Base-by-base conservation (phyloP, 2,797 vertebrate species). In the Esox masquinongy region DNA sequence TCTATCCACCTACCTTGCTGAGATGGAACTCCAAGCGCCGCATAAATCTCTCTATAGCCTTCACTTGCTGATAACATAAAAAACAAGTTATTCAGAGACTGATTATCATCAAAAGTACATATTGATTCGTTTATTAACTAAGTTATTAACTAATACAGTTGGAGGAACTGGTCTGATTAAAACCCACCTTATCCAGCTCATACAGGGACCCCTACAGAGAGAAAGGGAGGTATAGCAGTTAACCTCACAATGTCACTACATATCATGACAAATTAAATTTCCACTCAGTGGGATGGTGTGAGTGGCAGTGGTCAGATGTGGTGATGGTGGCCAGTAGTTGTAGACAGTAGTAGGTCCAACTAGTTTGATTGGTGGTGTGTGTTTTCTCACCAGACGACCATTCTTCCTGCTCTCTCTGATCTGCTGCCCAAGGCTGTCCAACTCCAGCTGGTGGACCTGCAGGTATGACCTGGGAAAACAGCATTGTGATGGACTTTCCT, bases 371-470 rank as follows among this genome's bases (percentile, higher is more conserved):
- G 68, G 87, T 69, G 75, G 16, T 70, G 22, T 14, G 68, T 85
- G 86, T 49, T 47, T 14, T 79, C 96, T 96, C 86, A 98, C 97
- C 95, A 98, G 80, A 66, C 97, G 95, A 0, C 95, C 96, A 84
- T 98, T 98, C 86, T 95, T 95, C 90, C 97, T 98, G 87, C 96
- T 97, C 77, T 97, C 96, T 36, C 92, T 93, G 90, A 96, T 97
- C 91, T 98, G 97, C 63, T 92, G 92, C 79, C 95, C 96, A 75
- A 98, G 93, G 80, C 95, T 96, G 86, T 97, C 96, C 86, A 97
- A 91, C 87, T 98, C 97, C 85, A 96, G 91, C 91, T 98, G 97
- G 87, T 98, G 96, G 69, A 97, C 96, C 86, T 97, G 96, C 86
- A 98, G 87, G 87, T 97, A 96, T 47, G 96, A 96, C 87, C 97